Evolutionary conservation across 2,797 vertebrate genomes (phyloP), one percentile per base, ranked within the genome.

Genomic region (Sparidentex hasta): DNA sequence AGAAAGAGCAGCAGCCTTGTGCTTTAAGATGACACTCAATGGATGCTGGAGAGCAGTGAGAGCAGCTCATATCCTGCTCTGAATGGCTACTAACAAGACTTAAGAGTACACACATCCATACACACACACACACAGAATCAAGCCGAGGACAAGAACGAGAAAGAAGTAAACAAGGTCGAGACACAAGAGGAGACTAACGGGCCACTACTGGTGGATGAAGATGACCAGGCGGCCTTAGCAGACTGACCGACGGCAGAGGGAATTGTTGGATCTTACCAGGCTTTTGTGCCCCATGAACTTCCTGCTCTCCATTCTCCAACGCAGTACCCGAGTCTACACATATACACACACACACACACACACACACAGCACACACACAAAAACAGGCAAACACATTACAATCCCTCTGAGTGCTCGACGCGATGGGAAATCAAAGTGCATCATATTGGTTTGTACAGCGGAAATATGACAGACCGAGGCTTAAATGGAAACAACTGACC

Each of bases 261-360:
- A 76, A 85, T 73, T 80, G 43, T 86, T 81, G 72, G 78, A 81
- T 94, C 96, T 90, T 96, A 99, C 98, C 97, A 92, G 95, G 79
- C 58, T 57, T 89, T 75, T 94, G 94, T 48, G 89, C 94, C 79
- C 91, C 95, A 82, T 94, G 94, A 80, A 93, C 86, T 56, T 95
- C 94, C 69, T 97, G 96, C 85, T 97, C 95, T 18, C 97, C 97
- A 0, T 98, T 98, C 88, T 97, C 96, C 86, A 97, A 76, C 58
- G 96, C 82, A 18, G 92, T 66, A 50, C 91, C 94, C 58, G 92
- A 64, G 72, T 92, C 90, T 93, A 93, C 74, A 74, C 73, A 61
- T 29, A 82, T 76, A 82, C 76, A 86, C 72, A 82, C 69, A 80
- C 74, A 79, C 50, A 67, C 74, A 84, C 76, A 86, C 72, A 82